These are phyloP conservation scores for Ahaetulla prasina DNA, from an alignment of 2,113 vertebrate species.

Conservation along the genomic window DNA sequence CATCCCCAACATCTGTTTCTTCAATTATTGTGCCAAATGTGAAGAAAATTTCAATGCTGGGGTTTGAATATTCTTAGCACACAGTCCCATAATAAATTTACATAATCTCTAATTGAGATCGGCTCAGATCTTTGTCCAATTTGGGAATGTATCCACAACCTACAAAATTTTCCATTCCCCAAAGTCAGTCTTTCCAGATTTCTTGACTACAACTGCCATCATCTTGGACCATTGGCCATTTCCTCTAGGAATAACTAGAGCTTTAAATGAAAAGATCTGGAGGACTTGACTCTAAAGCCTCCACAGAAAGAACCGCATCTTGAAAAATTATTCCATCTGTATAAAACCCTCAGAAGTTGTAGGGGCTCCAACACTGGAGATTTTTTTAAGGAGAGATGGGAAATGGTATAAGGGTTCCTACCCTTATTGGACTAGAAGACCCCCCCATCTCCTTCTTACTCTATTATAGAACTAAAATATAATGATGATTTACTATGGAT, in stretches of 20 bases:
- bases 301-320: background rate
- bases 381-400: background rate
- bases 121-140: background rate
- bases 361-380: background rate
- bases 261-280: too few relatives aligned
- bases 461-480: background rate
- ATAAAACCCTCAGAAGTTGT: background rate
- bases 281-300: background rate
- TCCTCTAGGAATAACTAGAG: too few relatives aligned
- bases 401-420: background rate
- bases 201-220: background rate
- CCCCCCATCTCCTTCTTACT: background rate
- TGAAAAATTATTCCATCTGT: background rate
- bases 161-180: background rate
- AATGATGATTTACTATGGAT: background rate
- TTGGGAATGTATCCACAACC: background rate
- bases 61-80: background rate
- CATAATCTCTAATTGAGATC: background rate
- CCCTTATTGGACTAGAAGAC: background rate
- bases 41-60: background rate
- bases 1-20: background rate
- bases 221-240: background rate
- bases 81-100: background rate
- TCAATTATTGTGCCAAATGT: background rate
- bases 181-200: background rate